Percentiles rank a stretch among this genome's conserved stretches.
Conservation (phyloP, 2,888 invertebrate species). For the Ecliptopera silaceata region DNA sequence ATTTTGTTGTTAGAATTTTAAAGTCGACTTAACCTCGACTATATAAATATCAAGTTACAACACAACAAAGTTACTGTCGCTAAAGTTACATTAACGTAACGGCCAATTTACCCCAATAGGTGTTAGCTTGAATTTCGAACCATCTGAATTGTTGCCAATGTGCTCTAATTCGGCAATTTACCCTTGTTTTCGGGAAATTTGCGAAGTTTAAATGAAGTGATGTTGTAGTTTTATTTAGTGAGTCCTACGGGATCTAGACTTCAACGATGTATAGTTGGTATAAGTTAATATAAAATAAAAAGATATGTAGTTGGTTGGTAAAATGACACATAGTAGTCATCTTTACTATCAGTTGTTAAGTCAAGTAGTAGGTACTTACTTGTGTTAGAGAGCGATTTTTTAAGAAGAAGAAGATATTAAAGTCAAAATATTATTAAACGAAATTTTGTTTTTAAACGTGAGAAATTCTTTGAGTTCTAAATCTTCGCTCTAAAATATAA, state of each 20-base stretch:
- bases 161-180: slow-evolving; percentile 46
- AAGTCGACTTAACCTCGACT: neutral
- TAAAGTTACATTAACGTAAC: slow-evolving; percentile 50
- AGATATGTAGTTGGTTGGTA: too few relatives aligned
- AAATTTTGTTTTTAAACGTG: neutral
- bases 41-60: slow-evolving; percentile 33
- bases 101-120: slow-evolving; percentile 54
- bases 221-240: neutral
- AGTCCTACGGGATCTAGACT: too few relatives aligned
- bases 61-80: slow-evolving; percentile 41
- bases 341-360: too few relatives aligned
- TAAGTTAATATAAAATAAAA: too few relatives aligned
- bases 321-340: too few relatives aligned
- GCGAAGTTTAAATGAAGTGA: slow-evolving; percentile 27
- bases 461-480: neutral
- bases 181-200: slow-evolving; percentile 38
- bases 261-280: too few relatives aligned
- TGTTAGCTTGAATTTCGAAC: slow-evolving; percentile 47
- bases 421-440: too few relatives aligned
- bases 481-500: too few relatives aligned
- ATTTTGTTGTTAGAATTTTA: neutral
- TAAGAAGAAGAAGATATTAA: too few relatives aligned
- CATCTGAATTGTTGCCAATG: slow-evolving; percentile 41
- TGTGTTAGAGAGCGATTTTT: too few relatives aligned
- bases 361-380: too few relatives aligned